A percentile compares a stretch with the other conserved stretches of the same genome.
Conservation (phyloP, 2,113 vertebrate species). For the Camelus bactrianus region DNA sequence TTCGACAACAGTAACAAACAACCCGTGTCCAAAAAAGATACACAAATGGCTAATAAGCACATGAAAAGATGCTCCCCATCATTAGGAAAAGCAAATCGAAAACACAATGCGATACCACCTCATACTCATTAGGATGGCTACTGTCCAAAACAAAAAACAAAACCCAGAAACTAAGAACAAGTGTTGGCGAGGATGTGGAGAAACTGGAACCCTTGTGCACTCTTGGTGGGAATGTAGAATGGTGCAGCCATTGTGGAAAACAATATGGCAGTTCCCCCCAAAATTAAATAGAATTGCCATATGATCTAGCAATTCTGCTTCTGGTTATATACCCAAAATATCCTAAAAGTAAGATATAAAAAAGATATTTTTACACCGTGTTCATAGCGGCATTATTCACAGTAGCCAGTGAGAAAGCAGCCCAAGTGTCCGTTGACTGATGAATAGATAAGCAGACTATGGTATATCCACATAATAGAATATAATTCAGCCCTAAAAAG, state of each 20-base stretch:
- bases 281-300: neutral
- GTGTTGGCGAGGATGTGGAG: neutral
- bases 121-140: neutral
- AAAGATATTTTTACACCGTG: neutral
- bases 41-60: neutral
- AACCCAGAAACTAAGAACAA: neutral
- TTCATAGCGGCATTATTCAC: neutral
- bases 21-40: neutral
- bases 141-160: neutral
- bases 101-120: neutral
- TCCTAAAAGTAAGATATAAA: neutral
- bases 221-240: rapidly evolving
- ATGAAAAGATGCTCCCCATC: neutral
- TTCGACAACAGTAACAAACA: neutral
- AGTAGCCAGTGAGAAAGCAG: neutral
- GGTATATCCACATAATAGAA: rapidly evolving
- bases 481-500: neutral
- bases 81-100: neutral
- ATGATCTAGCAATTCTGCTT: neutral
- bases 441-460: no score
- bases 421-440: neutral
- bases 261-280: neutral
- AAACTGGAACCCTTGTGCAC: neutral
- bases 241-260: neutral
- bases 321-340: neutral